A percentile compares a stretch with the other conserved stretches of the same genome.
These are phyloP conservation scores for Xanthorhoe spadicearia DNA, from an alignment of 2,888 invertebrate genomes.

Conservation along the genomic window DNA sequence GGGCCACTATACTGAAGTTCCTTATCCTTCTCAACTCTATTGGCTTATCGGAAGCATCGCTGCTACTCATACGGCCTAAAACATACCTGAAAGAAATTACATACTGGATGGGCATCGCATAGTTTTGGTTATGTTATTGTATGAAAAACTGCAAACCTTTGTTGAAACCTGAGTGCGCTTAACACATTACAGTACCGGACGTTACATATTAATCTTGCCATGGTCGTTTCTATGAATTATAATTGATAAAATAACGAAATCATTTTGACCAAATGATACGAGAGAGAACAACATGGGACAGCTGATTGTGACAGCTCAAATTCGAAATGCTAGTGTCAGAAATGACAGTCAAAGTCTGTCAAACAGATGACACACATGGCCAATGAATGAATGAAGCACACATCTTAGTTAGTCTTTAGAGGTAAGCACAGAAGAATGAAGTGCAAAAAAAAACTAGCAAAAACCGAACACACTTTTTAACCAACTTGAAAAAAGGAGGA, in stretches of 20 bases:
- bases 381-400: too few relatives aligned
- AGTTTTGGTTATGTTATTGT: slow-evolving; percentile 26
- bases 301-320: slow-evolving; percentile 2
- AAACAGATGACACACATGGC: too few relatives aligned
- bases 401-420: too few relatives aligned
- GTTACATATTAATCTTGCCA: slow-evolving; percentile 34
- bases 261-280: not conserved
- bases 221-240: not conserved
- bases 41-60: slow-evolving; percentile 48
- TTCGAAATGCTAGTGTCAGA: not conserved
- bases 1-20: slow-evolving; percentile 99
- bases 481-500: too few relatives aligned
- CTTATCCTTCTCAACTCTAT: slow-evolving; percentile 85
- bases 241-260: not conserved
- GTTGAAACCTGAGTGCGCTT: slow-evolving; percentile 30
- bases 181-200: slow-evolving; percentile 31
- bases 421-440: too few relatives aligned
- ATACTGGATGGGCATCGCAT: not conserved
- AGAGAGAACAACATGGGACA: not conserved
- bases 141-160: slow-evolving; percentile 36
- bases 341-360: too few relatives aligned
- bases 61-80: slow-evolving; percentile 55
- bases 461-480: too few relatives aligned
- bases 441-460: too few relatives aligned
- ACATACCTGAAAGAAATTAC: slow-evolving; percentile 28